Evolutionary conservation across 1,140 invertebrate species (phyloP), one percentile per base, ranked within the genome.

Genomic region (Calycopis cecrops): DNA sequence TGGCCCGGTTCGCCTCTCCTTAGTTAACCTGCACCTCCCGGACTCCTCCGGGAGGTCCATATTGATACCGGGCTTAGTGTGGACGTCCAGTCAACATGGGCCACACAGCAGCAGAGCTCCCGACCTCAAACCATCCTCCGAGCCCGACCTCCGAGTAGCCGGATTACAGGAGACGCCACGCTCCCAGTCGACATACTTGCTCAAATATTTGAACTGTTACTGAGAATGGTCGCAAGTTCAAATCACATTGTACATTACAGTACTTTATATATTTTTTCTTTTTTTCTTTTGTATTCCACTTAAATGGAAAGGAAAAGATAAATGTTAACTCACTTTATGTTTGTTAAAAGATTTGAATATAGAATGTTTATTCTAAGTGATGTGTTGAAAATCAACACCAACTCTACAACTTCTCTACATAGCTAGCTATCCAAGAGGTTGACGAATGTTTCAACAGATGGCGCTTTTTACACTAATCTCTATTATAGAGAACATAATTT

Each of bases 1-100:
- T 97, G 95, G 94, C 95, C 96, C 96, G 93, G 91, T 97, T 90
- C 95, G 92, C 94, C 94, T 92, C 95, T 97, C 96, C 92, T 97
- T 94, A 92, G 91, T 91, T 90, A 94, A 97, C 95, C 95, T 97
- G 95, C 94, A 88, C 83, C 79, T 88, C 90, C 89, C 82, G 85
- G 90, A 92, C 91, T 97, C 94, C 95, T 92, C 92, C 90, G 86
- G 89, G 90, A 87, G 89, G 82, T 89, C 95, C 95, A 97, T 97
- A 95, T 97, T 93, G 94, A 96, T 94, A 94, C 93, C 93, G 88
- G 92, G 93, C 95, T 94, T 95, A 94, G 92, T 92, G 92, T 91
- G 93, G 93, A 94, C 93, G 90, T 91, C 93, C 91, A 90, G 92
- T 94, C 93, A 91, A 94, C 93, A 92, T 92, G 90, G 87, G 79